Percentiles rank a stretch among this genome's conserved stretches.
Evolutionary conservation across 2,888 invertebrate species (phyloP).

Genomic region (Celastrina argiolus): DNA sequence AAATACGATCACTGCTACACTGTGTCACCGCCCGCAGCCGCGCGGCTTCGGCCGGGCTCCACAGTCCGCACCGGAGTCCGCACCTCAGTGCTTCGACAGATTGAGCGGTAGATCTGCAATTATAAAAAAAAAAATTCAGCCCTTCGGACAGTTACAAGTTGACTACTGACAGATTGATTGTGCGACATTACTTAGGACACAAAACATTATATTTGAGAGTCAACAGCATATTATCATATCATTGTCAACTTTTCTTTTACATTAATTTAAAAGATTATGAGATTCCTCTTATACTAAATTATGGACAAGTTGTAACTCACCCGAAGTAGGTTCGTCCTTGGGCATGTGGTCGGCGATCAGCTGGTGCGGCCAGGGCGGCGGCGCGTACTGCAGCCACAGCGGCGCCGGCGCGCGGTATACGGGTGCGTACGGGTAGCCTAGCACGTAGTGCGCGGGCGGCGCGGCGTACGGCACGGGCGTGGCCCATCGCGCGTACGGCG

Average conservation of each 20-base stretch:
- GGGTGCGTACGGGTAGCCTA: conserved; percentile 62
- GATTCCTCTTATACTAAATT: too few relatives aligned
- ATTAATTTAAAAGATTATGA: too few relatives aligned
- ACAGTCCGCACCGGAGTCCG: conserved; percentile 42
- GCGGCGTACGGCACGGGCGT: conserved; percentile 37
- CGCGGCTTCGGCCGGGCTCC: conserved; percentile 34
- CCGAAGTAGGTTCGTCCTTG: conserved; percentile 79
- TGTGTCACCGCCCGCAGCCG: neutral
- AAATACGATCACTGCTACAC: neutral
- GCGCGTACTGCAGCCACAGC: conserved; percentile 69
- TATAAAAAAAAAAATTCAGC: neutral
- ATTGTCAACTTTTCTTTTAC: too few relatives aligned
- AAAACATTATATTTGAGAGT: too few relatives aligned
- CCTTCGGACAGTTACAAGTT: neutral
- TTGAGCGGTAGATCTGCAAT: conserved; percentile 92
- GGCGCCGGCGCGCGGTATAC: conserved; percentile 59
- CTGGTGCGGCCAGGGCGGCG: conserved; percentile 70
- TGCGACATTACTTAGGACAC: too few relatives aligned
- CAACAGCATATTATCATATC: too few relatives aligned
- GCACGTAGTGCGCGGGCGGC: conserved; percentile 53
- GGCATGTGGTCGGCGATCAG: conserved; percentile 72
- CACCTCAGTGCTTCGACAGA: conserved; percentile 87
- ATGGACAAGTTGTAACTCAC: conserved; percentile 42
- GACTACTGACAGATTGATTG: too few relatives aligned
- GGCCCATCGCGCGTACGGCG: conserved; percentile 39